Percentiles rank a stretch among this genome's conserved stretches.
phyloP scores from a whole-genome alignment of 2,113 vertebrate genomes.

The Halichoeres trimaculatus region DNA sequence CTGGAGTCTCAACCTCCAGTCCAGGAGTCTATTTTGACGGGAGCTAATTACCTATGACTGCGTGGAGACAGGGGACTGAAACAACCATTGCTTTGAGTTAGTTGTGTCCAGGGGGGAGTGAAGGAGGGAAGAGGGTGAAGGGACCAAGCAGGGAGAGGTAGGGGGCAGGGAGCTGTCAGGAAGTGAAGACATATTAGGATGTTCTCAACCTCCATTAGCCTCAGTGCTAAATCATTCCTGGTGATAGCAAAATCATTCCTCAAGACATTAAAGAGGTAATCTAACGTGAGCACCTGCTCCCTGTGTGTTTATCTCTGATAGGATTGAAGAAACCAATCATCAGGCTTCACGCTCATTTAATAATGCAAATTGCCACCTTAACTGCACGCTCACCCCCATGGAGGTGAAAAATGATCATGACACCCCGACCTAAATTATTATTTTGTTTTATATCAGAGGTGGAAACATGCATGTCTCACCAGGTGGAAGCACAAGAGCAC shows the following conservation, averaged over 20 bases:
- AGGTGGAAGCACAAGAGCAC: conserved; percentile 71
- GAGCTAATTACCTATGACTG: conserved; percentile 78
- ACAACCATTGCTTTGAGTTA: conserved; percentile 70
- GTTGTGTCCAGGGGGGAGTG: conserved; percentile 19
- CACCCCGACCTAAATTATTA: conserved; percentile 24
- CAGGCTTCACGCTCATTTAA: conserved; percentile 6
- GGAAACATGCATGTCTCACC: conserved; percentile 59
- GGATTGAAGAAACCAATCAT: conserved; percentile 49
- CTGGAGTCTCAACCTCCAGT: conserved; percentile 48
- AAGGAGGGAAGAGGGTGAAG: conserved; percentile 16
- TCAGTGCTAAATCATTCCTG: conserved; percentile 54
- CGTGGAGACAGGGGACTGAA: conserved; percentile 55
- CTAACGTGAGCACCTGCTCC: conserved; percentile 67
- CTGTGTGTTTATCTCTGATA: conserved; percentile 25
- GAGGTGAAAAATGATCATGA: conserved; percentile 22
- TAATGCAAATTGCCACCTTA: conserved; percentile 34
- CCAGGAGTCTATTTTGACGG: conserved; percentile 73
- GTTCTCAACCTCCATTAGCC: conserved; percentile 62
- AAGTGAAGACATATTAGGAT: conserved; percentile 59
- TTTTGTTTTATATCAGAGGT: conserved; percentile 47
- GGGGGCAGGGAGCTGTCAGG: conserved; percentile 43
- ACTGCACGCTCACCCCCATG: background rate
- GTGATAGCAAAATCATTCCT: conserved; percentile 54
- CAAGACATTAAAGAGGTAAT: conserved; percentile 57
- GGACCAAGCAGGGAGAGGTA: background rate